phyloP scores from a whole-genome alignment of 2,888 invertebrate species.

The Tupiocoris notatus region DNA sequence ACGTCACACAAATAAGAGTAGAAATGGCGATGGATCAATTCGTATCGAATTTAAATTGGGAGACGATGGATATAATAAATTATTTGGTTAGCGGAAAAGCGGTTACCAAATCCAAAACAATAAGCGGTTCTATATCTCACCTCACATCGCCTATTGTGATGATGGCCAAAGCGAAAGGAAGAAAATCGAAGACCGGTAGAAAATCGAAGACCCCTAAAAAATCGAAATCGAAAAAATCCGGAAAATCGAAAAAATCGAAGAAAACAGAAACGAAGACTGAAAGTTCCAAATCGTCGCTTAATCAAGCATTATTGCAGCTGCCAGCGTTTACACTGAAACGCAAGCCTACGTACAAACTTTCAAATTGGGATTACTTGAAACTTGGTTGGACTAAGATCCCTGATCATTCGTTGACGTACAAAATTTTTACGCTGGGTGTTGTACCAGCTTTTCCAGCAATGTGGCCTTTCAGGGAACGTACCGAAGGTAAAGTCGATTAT shows the following conservation, averaged over 20 bases:
- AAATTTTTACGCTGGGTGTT: constrained; percentile 7
- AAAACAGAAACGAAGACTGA: background rate
- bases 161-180: background rate
- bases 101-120: background rate
- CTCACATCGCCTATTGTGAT: background rate
- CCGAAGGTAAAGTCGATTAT: background rate
- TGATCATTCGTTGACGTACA: constrained; percentile 21
- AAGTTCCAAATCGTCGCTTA: background rate
- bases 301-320: background rate
- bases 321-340: background rate
- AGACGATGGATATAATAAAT: constrained; percentile 6
- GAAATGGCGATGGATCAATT: background rate
- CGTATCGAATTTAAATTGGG: background rate
- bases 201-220: background rate
- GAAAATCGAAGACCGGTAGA: background rate
- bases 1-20: background rate
- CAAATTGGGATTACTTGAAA: constrained; percentile 31
- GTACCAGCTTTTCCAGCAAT: constrained; percentile 20
- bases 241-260: background rate
- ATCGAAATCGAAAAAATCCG: background rate
- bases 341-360: constrained; percentile 33
- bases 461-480: constrained; percentile 23
- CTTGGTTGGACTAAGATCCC: constrained; percentile 33
- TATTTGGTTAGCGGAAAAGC: background rate
- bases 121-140: background rate